phyloP scores from a whole-genome alignment of 1,140 invertebrate genomes.

The Xylocopa sonorina region DNA sequence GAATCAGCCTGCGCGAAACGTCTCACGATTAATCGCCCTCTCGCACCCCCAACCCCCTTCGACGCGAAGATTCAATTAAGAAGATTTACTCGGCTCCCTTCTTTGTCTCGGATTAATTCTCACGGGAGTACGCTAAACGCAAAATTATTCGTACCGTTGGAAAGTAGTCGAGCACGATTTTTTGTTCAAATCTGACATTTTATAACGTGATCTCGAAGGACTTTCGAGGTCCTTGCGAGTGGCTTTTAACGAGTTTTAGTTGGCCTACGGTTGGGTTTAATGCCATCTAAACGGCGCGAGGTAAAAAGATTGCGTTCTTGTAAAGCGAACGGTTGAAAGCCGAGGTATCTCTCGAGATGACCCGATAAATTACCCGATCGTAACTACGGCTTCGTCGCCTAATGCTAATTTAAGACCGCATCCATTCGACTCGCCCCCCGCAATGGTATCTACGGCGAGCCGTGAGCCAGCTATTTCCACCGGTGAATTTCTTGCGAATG shows the following conservation, averaged over 20 bases:
- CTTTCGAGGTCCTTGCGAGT: too few relatives aligned
- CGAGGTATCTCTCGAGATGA: too few relatives aligned
- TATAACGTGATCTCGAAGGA: not conserved
- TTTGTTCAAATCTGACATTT: too few relatives aligned
- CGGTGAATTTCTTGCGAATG: conserved; percentile 29
- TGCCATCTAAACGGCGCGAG: too few relatives aligned
- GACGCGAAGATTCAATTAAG: not conserved
- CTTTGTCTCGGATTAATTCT: not conserved
- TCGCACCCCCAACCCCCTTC: not conserved
- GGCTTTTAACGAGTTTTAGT: too few relatives aligned
- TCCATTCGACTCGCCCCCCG: conserved; percentile 54
- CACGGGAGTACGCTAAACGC: not conserved
- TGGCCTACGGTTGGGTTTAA: too few relatives aligned
- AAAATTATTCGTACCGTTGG: not conserved
- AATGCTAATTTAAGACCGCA: conserved; percentile 73
- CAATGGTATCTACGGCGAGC: conserved; percentile 74
- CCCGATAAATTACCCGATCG: conserved; percentile 57
- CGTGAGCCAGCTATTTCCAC: conserved; percentile 48
- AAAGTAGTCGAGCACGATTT: fast-evolving
- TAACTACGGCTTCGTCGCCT: conserved; percentile 71
- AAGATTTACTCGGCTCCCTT: not conserved
- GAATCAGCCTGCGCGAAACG: conserved; percentile 13
- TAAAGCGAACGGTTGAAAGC: not conserved
- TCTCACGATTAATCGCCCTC: not conserved
- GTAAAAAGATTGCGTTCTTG: not conserved